Evolutionary conservation across 2,113 vertebrate species (phyloP).

Genomic region (Neogale vison): DNA sequence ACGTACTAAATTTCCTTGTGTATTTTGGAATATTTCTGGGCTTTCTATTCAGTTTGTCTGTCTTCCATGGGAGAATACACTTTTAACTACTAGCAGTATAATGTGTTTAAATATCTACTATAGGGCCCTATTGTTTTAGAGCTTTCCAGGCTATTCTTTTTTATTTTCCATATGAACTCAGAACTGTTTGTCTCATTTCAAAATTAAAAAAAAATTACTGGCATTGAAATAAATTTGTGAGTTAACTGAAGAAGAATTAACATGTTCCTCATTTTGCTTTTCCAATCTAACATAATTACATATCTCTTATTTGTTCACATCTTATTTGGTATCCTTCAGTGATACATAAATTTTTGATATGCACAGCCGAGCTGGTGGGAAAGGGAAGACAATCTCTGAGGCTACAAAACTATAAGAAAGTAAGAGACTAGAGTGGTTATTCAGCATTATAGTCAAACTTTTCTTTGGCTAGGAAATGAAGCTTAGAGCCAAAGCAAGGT

Average conservation of each 20-base stretch:
- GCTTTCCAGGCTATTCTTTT: not conserved
- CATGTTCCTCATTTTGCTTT: not conserved
- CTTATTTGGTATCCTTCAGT: not conserved
- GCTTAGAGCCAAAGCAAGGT: not conserved
- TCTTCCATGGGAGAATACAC: not conserved
- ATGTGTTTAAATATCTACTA: not conserved
- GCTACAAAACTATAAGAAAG: not conserved
- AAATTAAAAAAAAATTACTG: not conserved
- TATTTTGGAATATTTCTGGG: not conserved
- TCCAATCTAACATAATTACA: not conserved
- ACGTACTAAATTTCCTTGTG: not conserved
- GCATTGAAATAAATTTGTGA: not conserved
- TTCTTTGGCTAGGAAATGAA: not conserved
- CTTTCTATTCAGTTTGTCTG: not conserved
- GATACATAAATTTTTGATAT: not conserved
- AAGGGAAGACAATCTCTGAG: not conserved
- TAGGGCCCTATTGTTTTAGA: not conserved
- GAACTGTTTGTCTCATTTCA: not conserved
- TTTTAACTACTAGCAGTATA: not conserved
- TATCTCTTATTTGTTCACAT: not conserved
- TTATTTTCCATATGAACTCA: not conserved
- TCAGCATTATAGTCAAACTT: not conserved
- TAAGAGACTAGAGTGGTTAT: not conserved
- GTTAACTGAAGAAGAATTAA: not conserved
- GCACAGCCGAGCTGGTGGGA: constrained; percentile 13